Evolutionary conservation across 2,113 vertebrate genomes (phyloP), one percentile per base, ranked within the genome.

Genomic region (Notothenia coriiceps): DNA sequence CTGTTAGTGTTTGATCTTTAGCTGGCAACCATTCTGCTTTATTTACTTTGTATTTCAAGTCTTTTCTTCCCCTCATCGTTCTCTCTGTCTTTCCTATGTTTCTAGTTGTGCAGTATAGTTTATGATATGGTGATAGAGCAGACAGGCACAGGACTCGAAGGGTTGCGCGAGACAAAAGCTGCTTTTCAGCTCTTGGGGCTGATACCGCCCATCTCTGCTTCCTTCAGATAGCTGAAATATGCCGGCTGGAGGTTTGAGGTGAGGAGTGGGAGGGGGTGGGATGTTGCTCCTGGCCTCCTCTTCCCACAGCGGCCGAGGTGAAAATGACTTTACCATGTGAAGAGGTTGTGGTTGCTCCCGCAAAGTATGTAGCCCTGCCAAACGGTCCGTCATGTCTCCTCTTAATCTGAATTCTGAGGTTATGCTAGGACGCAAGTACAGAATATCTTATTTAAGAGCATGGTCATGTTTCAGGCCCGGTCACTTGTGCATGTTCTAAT

Each of bases 291-390:
- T 84, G 77, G 90, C 87, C 83, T 80, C 47, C 67, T 55, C 70
- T 77, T 91, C 87, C 86, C 85, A 62, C 79, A 80, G 85, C 18
- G 70, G 74, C 79, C 5, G 70, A 90, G 88, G 90, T 93, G 91
- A 94, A 94, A 94, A 94, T 92, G 83, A 75, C 91, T 91, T 92
- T 92, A 89, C 87, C 92, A 92, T 90, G 89, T 63, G 81, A 91
- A 72, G 86, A 82, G 70, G 85, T 77, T 81, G 74, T 35, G 72
- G 80, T 76, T 2, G 60, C 81, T 82, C 77, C 72, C 66, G 71
- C 79, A 70, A 35, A 25, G 43, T 50, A 55, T 68, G 29, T 51
- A 56, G n/a, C 43, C 9, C 55, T 68, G 84, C 83, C 85, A 86
- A 84, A 88, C 81, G 59, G 74, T 63, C 62, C 57, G 15, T 75